Evolutionary conservation across 1,140 invertebrate species (phyloP).

Genomic region (Oedothorax gibbosus): DNA sequence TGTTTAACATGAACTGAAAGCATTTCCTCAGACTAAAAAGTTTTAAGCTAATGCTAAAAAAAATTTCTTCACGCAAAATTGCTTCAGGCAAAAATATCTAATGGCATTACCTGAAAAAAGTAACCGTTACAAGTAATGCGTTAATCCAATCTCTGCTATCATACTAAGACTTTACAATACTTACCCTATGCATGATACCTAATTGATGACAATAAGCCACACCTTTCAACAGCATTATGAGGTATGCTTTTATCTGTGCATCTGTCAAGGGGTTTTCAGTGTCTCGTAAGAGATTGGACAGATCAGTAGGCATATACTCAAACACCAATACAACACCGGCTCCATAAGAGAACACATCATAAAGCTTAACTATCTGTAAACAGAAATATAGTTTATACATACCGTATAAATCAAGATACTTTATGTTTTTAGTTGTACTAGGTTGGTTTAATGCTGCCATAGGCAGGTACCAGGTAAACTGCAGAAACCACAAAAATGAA

Average conservation of each 20-base stretch:
- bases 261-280: conserved; percentile 78
- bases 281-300: conserved; percentile 88
- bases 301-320: conserved; percentile 91
- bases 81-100: too few species aligned
- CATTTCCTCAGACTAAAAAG: too few species aligned
- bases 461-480: too few species aligned
- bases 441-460: too few species aligned
- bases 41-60: too few species aligned
- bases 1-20: too few species aligned
- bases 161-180: neutral
- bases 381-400: neutral
- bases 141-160: too few species aligned
- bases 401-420: neutral
- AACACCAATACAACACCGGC: conserved; percentile 91
- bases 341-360: conserved; percentile 91
- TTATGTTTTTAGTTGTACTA: too few species aligned
- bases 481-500: too few species aligned
- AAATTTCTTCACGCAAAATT: too few species aligned
- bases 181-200: conserved; percentile 94
- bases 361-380: conserved; percentile 84
- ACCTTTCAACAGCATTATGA: conserved; percentile 91
- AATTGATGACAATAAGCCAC: conserved; percentile 89
- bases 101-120: too few species aligned
- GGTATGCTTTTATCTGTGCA: conserved; percentile 86
- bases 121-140: too few species aligned